These are phyloP conservation scores for Hydrotaea diabolus DNA, from an alignment of 2,888 invertebrate species.

Conservation along the genomic window DNA sequence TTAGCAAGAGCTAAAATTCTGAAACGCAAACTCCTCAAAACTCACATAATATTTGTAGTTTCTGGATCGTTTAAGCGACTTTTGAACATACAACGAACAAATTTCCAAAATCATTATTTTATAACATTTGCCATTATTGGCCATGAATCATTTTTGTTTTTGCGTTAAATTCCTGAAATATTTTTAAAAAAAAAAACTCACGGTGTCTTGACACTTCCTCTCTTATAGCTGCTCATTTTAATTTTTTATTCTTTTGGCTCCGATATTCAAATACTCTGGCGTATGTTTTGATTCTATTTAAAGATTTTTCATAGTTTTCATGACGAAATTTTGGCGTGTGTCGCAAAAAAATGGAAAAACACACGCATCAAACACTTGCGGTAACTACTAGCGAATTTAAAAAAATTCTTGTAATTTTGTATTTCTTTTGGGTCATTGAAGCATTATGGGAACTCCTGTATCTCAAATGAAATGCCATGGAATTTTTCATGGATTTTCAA, in stretches of 20 bases:
- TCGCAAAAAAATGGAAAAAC: conserved; percentile 38
- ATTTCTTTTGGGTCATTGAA: not conserved
- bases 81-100: not conserved
- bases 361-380: not conserved
- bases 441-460: not conserved
- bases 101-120: not conserved
- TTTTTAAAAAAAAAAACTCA: too few relatives aligned
- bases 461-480: not conserved
- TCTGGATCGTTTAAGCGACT: not conserved
- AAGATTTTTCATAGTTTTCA: not conserved
- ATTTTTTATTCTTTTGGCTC: too few relatives aligned
- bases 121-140: not conserved
- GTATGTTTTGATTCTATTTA: conserved; percentile 37
- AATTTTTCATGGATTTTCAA: not conserved
- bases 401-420: not conserved
- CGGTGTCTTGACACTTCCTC: too few relatives aligned
- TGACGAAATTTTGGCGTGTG: conserved; percentile 66
- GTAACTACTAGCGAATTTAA: not conserved
- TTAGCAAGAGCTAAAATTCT: too few relatives aligned
- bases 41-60: too few relatives aligned
- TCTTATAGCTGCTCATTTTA: too few relatives aligned
- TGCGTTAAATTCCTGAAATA: not conserved
- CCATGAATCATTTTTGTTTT: conserved; percentile 2
- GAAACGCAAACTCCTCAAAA: too few relatives aligned
- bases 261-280: not conserved